Base-by-base conservation (phyloP, 2,113 vertebrate species). In the Naja naja region DNA sequence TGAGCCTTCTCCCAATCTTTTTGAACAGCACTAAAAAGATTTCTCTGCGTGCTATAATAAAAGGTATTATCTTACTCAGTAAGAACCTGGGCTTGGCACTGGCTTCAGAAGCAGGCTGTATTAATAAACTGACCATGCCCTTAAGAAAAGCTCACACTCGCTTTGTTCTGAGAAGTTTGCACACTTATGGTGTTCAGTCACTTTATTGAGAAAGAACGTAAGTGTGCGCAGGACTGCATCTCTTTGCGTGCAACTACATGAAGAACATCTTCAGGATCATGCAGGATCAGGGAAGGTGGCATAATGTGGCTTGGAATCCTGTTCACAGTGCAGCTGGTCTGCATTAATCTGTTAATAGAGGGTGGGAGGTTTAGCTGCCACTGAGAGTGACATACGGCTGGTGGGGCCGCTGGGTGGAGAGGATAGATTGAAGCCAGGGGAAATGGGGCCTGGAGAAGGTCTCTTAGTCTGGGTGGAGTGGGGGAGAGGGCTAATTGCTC, bases 321-420 rank as follows among this genome's bases (percentile, higher is more conserved):
- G 4, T 88, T 34, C 20, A 5, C 43, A 25, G 47, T 12, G 12
- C 11, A 7, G 49, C 58, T 89, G 12, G 3, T 34, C 39, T 54
- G 87, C 14, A 27, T 74, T 89, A 88, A 89, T 93, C 87, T 58
- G 87, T 81, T 93, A 90, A 90, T 39, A 55, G 74, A 39, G 43
- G 58, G 54, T 52, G 5, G 25, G 54, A 90, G 54, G 54, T n/a
- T 55, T 54, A 86, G 88, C 69, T 12, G 6, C 30, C 49, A 85
- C 43, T 25, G 45, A 52, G 92, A 39, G 43, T 86, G 54, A 90
- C 54, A 85, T 8, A 55, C 0, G 43, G 43, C 34, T 25, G 11
- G 52, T 14, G 69, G 14, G 53, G 39, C 14, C 14, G 5, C 25
- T 27, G 30, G 39, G 52, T 7, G 39, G 47, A 45, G 9, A 49